Conservation (phyloP, 2,888 invertebrate genomes). For the Atethmia centrago region DNA sequence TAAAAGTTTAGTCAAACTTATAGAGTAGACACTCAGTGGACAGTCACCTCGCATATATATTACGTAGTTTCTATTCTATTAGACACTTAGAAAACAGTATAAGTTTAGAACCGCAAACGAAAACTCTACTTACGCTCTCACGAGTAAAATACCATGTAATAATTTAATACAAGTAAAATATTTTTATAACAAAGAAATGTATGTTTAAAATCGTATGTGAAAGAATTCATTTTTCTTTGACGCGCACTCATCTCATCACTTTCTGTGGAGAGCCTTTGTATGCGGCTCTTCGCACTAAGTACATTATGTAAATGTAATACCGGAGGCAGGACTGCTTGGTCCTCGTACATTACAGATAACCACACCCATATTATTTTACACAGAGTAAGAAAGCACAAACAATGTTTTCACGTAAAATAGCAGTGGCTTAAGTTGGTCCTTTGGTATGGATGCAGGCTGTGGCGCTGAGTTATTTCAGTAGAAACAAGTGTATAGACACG, state of each 20-base stretch:
- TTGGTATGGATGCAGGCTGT: conserved; percentile 56
- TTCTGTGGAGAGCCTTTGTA: conserved; percentile 83
- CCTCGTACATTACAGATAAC: conserved; percentile 79
- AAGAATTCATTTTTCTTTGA: conserved; percentile 81
- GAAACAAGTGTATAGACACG: conserved; percentile 49
- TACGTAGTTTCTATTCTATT: conserved; percentile 60
- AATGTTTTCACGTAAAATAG: conserved; percentile 30
- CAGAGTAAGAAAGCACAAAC: conserved; percentile 64
- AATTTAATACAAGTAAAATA: conserved; percentile 78
- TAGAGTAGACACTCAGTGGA: conserved; percentile 22
- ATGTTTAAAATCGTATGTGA: conserved; percentile 69
- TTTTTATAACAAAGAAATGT: conserved; percentile 69
- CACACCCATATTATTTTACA: conserved; percentile 82
- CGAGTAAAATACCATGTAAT: conserved; percentile 75
- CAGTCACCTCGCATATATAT: conserved; percentile 41
- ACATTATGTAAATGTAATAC: conserved; percentile 88
- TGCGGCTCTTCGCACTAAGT: conserved; percentile 84
- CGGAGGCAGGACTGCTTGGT: conserved; percentile 81
- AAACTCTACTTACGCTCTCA: conserved; percentile 68
- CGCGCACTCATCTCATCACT: conserved; percentile 78
- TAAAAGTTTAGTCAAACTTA: conserved; percentile 43
- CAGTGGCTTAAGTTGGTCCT: conserved; percentile 25
- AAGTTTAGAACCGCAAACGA: conserved; percentile 71
- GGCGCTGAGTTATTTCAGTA: conserved; percentile 56
- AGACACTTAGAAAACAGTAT: conserved; percentile 63